A percentile compares a stretch with the other conserved stretches of the same genome.
Evolutionary conservation across 2,113 vertebrate species (phyloP).

Genomic region (Ascaphus truei): DNA sequence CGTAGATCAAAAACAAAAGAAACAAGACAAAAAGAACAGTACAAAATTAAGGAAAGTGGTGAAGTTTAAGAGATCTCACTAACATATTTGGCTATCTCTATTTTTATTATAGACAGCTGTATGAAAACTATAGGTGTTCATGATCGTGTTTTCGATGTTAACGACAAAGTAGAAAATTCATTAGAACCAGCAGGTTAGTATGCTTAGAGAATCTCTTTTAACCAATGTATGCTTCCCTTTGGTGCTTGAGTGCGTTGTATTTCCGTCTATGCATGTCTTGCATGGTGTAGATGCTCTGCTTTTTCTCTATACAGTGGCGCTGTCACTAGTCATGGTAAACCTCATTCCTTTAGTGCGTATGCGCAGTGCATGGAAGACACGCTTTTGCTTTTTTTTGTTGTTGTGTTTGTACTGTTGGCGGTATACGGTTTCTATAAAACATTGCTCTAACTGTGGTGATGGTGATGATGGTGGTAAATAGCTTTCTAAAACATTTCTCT

Average conservation of each 20-base stretch:
- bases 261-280: constrained; percentile 61
- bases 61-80: constrained; percentile 75
- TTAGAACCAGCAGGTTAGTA: constrained; percentile 99
- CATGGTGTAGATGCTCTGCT: constrained; percentile 52
- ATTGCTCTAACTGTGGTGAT: no score
- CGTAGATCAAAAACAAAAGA: constrained; percentile 44
- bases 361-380: constrained; percentile 48
- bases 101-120: constrained; percentile 98
- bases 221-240: constrained; percentile 69
- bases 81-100: constrained; percentile 96
- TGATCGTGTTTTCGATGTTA: constrained; percentile 99
- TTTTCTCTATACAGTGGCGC: constrained; percentile 52
- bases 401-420: neutral
- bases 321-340: constrained; percentile 46
- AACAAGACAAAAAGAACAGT: constrained; percentile 32
- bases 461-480: no score
- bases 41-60: constrained; percentile 46
- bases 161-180: constrained; percentile 99
- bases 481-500: neutral
- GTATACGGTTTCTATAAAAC: neutral
- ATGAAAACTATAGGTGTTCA: constrained; percentile 99
- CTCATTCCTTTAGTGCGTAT: constrained; percentile 49
- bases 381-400: constrained; percentile 33
- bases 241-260: constrained; percentile 50
- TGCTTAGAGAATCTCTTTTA: constrained; percentile 86